Base-by-base conservation (phyloP, 2,888 invertebrate genomes). In the Chloroclysta siterata region DNA sequence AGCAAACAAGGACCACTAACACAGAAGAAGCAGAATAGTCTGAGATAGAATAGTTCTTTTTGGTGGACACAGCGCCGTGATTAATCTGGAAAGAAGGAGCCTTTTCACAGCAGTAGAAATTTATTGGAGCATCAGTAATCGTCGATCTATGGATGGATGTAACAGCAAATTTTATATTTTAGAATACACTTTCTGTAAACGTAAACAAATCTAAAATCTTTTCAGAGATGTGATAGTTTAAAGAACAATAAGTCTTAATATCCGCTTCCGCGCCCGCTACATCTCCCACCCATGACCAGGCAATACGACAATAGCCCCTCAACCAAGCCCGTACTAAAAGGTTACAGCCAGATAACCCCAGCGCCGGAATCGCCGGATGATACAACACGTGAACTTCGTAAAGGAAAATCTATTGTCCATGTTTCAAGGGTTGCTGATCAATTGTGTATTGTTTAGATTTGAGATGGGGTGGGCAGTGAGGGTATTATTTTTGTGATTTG, bases 261-360 rank as follows among this genome's bases (percentile, higher is more conserved):
- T 15, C 36, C 51, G 36, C 51, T 33, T 10, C 51, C 36, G 36
- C 51, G 28, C 10, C 47, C 56, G 56, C 56, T 17, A 41, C 5
- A 28, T 47, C 48, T 7, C n/a, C 6, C 28, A 22, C 48, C 48
- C 13, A 22, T 41, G 54, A 15, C 44, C 54, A 22, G 7, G 46
- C 46, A 17, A 47, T 14, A 36, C 29, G 41, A 57, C 57, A 57
- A 50, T 57, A 48, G 39, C 57, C 48, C 28, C 52, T 52, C 17
- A 46, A 22, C 53, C 46, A n/a, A 53, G 39, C 46, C 61, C 65
- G 66, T 63, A 63, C 65, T 56, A 66, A 68, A 67, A 70, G 59
- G 65, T 72, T 68, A 71, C 66, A 53, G 50, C 50, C 51, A 59
- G 65, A 60, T 55, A 63, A 65, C 58, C 63, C 58, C 42, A 15